phyloP scores from a whole-genome alignment of 2,797 vertebrate genomes.

The Natrix natrix region DNA sequence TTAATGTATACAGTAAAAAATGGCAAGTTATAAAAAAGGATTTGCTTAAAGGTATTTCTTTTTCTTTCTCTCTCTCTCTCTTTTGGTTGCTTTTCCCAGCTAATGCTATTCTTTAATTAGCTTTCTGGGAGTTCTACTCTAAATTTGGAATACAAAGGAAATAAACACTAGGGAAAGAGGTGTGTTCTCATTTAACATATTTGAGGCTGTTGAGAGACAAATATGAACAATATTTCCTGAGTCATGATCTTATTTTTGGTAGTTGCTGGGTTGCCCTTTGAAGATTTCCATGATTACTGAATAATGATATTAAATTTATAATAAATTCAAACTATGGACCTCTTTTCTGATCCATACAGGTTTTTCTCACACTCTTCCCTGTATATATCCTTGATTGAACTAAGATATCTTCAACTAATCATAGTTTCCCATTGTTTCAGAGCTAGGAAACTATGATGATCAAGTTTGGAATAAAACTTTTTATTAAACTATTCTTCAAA shows the following conservation, averaged over 20 bases:
- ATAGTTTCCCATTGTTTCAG: neutral
- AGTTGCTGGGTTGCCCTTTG: neutral
- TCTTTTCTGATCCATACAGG: neutral
- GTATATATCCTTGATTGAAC: neutral
- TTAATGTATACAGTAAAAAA: neutral
- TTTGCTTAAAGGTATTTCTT: neutral
- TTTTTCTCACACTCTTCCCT: neutral
- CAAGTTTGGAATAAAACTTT: neutral
- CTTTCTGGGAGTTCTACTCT: neutral
- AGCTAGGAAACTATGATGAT: neutral
- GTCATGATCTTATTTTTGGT: constrained; percentile 10
- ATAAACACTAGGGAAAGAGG: neutral
- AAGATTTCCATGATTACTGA: neutral
- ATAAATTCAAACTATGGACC: neutral
- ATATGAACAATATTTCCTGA: neutral
- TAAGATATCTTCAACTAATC: neutral
- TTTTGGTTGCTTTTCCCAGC: neutral
- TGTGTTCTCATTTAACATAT: neutral
- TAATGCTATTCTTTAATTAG: constrained; percentile 13
- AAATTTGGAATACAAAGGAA: constrained; percentile 14
- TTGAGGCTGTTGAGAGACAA: neutral
- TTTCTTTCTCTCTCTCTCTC: no score
- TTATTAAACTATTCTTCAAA: neutral
- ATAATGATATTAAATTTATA: neutral
- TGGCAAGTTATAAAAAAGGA: neutral